phyloP scores from a whole-genome alignment of 2,797 vertebrate genomes.

The Fistularia commersonii region DNA sequence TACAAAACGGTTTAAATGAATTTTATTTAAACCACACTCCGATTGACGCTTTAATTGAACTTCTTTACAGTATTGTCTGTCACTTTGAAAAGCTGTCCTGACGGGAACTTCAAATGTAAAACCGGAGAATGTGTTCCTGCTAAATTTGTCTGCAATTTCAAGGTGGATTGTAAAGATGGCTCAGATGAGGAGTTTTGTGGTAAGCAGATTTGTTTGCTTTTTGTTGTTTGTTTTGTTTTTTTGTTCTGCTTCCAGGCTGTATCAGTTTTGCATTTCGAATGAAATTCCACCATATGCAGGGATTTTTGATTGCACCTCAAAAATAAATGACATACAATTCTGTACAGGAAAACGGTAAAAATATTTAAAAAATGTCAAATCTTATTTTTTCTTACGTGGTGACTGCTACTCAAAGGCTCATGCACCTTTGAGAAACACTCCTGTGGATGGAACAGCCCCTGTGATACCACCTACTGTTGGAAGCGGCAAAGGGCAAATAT shows the following conservation, averaged over 20 bases:
- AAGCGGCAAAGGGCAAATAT: conserved; percentile 65
- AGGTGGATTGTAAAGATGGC: conserved; percentile 41
- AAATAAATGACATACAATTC: too few relatives aligned
- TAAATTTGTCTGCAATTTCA: conserved; percentile 46
- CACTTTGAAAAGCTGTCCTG: conserved; percentile 25
- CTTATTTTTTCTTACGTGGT: too few relatives aligned
- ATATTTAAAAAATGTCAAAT: too few relatives aligned
- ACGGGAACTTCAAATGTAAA: conserved; percentile 40
- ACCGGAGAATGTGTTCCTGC: conserved; percentile 37
- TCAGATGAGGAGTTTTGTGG: conserved; percentile 64
- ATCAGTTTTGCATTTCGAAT: not conserved
- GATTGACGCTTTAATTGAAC: not conserved
- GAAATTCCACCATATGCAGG: too few relatives aligned
- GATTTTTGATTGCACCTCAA: too few relatives aligned
- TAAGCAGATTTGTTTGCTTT: conserved; percentile 34
- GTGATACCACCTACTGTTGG: conserved; percentile 44
- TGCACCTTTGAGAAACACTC: conserved; percentile 72
- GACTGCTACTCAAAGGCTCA: conserved; percentile 44
- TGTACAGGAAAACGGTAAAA: too few relatives aligned
- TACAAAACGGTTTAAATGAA: too few relatives aligned
- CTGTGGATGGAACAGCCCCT: conserved; percentile 69
- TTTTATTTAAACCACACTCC: too few relatives aligned
- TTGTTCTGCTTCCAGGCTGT: not conserved
- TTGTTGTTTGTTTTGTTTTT: too few relatives aligned
- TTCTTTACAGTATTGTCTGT: conserved; percentile 38